phyloP scores from a whole-genome alignment of 2,797 vertebrate genomes.

The Xenops minutus region DNA sequence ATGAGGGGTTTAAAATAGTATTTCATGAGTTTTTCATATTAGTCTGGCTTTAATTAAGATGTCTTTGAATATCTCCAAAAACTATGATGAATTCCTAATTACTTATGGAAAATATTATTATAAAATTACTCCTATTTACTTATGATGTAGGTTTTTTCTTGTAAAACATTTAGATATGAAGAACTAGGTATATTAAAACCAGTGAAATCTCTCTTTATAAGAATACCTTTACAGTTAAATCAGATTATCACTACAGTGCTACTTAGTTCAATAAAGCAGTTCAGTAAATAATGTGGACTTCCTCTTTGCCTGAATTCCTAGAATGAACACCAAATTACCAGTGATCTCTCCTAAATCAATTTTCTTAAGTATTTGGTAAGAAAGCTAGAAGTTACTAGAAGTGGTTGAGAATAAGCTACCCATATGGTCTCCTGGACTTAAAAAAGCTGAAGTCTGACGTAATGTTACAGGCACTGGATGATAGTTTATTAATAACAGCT shows the following conservation, averaged over 20 bases:
- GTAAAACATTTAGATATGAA: not conserved
- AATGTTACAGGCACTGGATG: slow-evolving; percentile 24
- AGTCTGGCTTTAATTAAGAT: not conserved
- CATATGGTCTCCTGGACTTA: slow-evolving; percentile 33
- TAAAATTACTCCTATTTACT: not conserved
- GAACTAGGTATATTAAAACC: not conserved
- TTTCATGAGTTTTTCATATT: not conserved
- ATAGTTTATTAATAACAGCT: slow-evolving; percentile 61
- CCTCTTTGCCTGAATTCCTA: not conserved
- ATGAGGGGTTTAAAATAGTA: not conserved
- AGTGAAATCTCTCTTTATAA: not conserved
- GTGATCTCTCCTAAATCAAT: not conserved
- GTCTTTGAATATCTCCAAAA: not conserved
- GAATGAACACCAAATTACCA: not conserved
- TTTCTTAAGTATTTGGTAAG: slow-evolving; percentile 18
- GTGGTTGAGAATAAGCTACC: slow-evolving; percentile 11
- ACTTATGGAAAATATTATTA: not conserved
- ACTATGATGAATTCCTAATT: not conserved
- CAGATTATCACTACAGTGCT: not conserved
- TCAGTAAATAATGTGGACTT: not conserved
- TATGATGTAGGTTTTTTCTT: not conserved
- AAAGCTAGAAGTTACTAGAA: not conserved
- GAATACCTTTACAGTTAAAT: not conserved
- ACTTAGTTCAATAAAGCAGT: not conserved
- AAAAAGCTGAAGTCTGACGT: slow-evolving; percentile 48